Evolutionary conservation across 2,888 invertebrate genomes (phyloP).

Genomic region (Altica lythri): DNA sequence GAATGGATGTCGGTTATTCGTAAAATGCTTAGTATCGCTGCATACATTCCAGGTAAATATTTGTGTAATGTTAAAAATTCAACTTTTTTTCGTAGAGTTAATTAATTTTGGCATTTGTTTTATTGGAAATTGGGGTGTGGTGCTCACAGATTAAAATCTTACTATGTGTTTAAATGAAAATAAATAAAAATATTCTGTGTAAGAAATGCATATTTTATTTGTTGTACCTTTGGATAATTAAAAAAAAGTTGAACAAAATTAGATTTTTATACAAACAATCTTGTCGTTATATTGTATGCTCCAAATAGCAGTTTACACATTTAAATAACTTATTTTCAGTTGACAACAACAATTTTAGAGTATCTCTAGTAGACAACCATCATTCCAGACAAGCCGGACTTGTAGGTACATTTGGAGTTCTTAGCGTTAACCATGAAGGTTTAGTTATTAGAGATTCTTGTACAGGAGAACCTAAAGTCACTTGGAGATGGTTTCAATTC

Average conservation of each 20-base stretch:
- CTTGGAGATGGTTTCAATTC: constrained; percentile 66
- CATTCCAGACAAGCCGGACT: constrained; percentile 68
- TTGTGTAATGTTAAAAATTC: neutral
- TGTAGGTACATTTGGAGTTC: constrained; percentile 63
- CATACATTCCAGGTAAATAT: constrained; percentile 52
- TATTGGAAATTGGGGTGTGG: no score
- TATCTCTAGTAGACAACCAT: constrained; percentile 67
- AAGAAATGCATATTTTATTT: neutral
- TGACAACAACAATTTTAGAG: constrained; percentile 62
- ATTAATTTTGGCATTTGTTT: neutral
- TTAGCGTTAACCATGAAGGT: constrained; percentile 62
- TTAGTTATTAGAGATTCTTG: constrained; percentile 62
- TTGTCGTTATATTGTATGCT: neutral
- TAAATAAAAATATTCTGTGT: neutral
- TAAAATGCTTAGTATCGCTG: constrained; percentile 58
- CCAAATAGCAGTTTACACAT: neutral
- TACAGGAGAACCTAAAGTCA: constrained; percentile 59
- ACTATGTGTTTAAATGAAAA: neutral
- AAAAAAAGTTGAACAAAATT: neutral
- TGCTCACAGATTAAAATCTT: no score
- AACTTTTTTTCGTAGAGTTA: neutral
- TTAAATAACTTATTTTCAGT: constrained; percentile 39
- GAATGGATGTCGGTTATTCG: constrained; percentile 71
- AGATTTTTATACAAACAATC: neutral
- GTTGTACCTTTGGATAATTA: neutral